A percentile compares a stretch with the other conserved stretches of the same genome.
Evolutionary conservation across 2,888 invertebrate species (phyloP).

Genomic region (Mythimna vitellina): DNA sequence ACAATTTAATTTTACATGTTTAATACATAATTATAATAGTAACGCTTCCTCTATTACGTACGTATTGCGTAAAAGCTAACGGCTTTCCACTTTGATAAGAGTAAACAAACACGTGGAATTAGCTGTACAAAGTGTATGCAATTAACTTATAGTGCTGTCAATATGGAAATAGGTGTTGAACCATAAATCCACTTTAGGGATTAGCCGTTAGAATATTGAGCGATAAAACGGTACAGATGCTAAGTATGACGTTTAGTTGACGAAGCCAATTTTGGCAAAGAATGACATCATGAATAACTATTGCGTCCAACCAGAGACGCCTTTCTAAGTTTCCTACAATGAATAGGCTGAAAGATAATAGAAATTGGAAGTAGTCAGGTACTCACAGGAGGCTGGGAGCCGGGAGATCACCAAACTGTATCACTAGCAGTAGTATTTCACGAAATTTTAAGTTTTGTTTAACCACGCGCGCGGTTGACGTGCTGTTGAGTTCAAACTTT

Average conservation of each 20-base stretch:
- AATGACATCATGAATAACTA: too few species aligned
- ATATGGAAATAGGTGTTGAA: conserved; percentile 15
- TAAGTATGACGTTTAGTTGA: not conserved
- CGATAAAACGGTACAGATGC: not conserved
- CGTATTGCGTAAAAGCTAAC: not conserved
- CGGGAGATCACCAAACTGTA: too few species aligned
- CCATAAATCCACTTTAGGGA: conserved; percentile 10
- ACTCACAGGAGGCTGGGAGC: too few species aligned
- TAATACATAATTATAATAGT: not conserved
- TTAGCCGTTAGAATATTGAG: not conserved
- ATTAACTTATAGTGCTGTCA: not conserved
- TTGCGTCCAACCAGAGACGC: too few species aligned
- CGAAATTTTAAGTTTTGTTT: too few species aligned
- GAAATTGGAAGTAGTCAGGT: too few species aligned
- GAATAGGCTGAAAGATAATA: too few species aligned
- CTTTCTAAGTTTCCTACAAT: too few species aligned
- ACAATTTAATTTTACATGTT: not conserved
- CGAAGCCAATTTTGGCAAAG: not conserved
- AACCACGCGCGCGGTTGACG: too few species aligned
- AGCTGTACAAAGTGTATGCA: conserved; percentile 6
- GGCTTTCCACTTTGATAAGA: conserved; percentile 2
- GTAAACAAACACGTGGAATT: conserved; percentile 1
- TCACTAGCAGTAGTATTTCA: too few species aligned
- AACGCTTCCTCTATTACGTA: not conserved
- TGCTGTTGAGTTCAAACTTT: too few species aligned